Conservation (phyloP, 2,888 invertebrate genomes). For the Homarus gammarus region DNA sequence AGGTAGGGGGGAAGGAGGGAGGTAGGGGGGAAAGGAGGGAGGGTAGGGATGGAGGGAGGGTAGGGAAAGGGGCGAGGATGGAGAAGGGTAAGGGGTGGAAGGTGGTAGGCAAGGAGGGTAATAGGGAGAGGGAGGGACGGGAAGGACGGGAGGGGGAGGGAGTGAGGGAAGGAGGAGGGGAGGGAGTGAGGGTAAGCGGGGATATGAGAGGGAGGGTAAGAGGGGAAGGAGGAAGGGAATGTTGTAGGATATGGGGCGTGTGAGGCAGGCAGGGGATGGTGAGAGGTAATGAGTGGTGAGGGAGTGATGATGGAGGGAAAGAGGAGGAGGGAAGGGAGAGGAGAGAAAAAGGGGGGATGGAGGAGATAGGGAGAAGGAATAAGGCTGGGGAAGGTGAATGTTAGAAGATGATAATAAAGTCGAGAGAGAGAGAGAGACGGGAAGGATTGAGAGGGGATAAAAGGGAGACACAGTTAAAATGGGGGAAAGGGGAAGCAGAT, state of each 20-base stretch:
- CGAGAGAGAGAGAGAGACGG: neutral
- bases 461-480: neutral
- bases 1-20: neutral
- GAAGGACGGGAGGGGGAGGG: neutral
- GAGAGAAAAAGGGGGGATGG: neutral
- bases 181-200: neutral
- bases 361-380: neutral
- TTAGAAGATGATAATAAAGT: neutral
- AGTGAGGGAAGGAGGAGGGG: too few relatives aligned
- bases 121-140: too few relatives aligned
- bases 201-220: neutral
- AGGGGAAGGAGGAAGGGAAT: too few relatives aligned
- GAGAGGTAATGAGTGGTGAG: too few relatives aligned
- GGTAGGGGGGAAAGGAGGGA: neutral
- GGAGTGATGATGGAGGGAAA: neutral
- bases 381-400: neutral
- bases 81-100: neutral
- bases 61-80: neutral
- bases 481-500: neutral
- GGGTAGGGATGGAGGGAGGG: neutral
- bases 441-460: neutral
- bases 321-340: neutral
- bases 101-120: too few relatives aligned
- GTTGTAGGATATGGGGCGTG: too few relatives aligned
- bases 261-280: too few relatives aligned